Base-by-base conservation (phyloP, 2,797 vertebrate species). In the Muscicapa striata region DNA sequence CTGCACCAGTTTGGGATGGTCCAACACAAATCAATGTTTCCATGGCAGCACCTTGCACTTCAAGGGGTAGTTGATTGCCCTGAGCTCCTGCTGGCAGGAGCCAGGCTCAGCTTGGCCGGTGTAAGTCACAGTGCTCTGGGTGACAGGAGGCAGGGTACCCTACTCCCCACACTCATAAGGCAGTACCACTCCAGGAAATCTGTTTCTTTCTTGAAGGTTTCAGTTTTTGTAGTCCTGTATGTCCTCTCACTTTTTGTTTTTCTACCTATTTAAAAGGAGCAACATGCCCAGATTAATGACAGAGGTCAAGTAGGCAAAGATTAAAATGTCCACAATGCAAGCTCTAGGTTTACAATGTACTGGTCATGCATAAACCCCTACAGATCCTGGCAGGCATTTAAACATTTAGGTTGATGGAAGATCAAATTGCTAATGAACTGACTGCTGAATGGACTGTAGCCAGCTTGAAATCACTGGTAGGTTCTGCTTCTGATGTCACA, bases 231-330 rank as follows among this genome's bases (percentile, higher is more conserved):
- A 41, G 78, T 89, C 93, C 79, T 76, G 51, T 92, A 66, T 63
- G 78, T 94, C 94, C 94, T 84, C 91, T 91, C 70, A 68, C 23
- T 61, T 54, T 59, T 83, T 57, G 62, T 20, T 80, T 88, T 79
- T 77, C 91, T 97, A 94, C 21, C 90, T 95, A 96, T 94, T 96
- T 94, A 94, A 95, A 95, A 94, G 77, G 64, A 96, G 96, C 91
- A 75, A 95, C 93, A 85, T 80, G 82, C 94, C 84, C 70, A 90
- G 89, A 81, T 88, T 77, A 78, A 94, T 34, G 90, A 84, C 59
- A 38, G 87, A 43, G 79, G 74, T 95, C 40, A 48, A 72, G 54
- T 68, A 95, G 95, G 93, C 79, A 80, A 85, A 68, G 83, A 82
- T 90, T 86, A 45, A 24, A 79, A 84, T 21, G 93, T 72, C 80